Conservation (phyloP, 1,140 invertebrate species). For the Drosophila pseudoobscura region DNA sequence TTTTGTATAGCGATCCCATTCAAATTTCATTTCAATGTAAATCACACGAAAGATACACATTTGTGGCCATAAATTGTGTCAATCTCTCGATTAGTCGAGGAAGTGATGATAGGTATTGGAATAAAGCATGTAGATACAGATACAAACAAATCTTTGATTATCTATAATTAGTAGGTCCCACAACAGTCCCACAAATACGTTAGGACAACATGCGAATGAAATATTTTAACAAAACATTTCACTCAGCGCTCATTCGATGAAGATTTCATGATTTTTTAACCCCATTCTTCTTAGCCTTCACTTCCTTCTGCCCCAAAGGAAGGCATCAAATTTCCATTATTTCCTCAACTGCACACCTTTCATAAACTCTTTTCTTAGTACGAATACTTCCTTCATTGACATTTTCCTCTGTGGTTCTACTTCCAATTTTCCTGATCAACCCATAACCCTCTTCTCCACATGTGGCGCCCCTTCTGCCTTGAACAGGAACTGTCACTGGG, state of each 20-base stretch:
- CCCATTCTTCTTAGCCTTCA: neutral
- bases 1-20: conserved; percentile 23
- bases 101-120: no score
- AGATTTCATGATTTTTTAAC: neutral
- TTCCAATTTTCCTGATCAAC: conserved; percentile 19
- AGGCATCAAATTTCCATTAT: conserved; percentile 39
- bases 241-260: neutral
- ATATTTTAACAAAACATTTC: no score
- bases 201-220: no score
- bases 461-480: conserved; percentile 12
- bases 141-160: no score
- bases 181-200: no score
- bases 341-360: neutral
- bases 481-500: neutral
- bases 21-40: conserved; percentile 12
- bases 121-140: no score
- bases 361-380: conserved; percentile 9
- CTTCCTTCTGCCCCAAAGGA: neutral
- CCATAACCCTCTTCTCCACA: conserved; percentile 24
- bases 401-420: conserved; percentile 10
- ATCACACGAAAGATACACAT: conserved; percentile 10
- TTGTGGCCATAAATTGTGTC: conserved; percentile 18
- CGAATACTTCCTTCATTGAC: neutral
- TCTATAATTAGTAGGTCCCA: no score
- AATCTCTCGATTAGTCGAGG: no score